Base-by-base conservation (phyloP, 2,888 invertebrate species). In the Acrocyrtus sp. region DNA sequence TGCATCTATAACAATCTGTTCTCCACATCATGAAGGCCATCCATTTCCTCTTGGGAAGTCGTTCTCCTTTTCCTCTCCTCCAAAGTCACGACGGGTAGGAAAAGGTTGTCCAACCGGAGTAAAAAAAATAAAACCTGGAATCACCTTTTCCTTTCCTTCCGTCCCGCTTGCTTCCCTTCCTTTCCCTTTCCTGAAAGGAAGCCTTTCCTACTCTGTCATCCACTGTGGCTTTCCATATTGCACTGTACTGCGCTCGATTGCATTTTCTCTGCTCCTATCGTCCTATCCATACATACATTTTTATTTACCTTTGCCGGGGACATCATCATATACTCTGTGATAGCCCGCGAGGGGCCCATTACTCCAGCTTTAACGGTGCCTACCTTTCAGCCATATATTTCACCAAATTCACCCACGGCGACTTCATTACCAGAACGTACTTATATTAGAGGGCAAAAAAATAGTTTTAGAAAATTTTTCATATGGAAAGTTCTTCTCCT, bases 341-440 rank as follows among this genome's bases (percentile, higher is more conserved):
- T 74, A 60, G 66, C 70, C 66, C 66, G 60, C 75, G 45, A 58
- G 75, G 75, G 75, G 67, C 56, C 61, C 75, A 75, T 72, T 75
- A 70, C 62, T 63, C 57, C 39, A 57, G 56, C 57, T n/a, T n/a
- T 70, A 70, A 62, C 70, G 50, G 63, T 62, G 56, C 56, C 56
- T 39, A 56, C 63, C 56, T 70, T 70, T 56, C 22, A n/a, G 57
- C 57, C 56, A 70, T 70, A 70, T 63, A 47, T 70, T 50, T 61
- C 58, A 17, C 39, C 57, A 50, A 48, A 48, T 58, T 53, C 58
- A 48, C 67, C 68, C 51, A 41, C 68, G 50, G 50, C 51, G 51
- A 68, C 48, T 58, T 60, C 50, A 53, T 43, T 51, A 51, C 47
- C 19, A 27, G 22, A 19, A 51, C n/a, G n/a, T n/a, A n/a, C n/a